Evolutionary conservation across 2,888 invertebrate genomes (phyloP).

Genomic region (Aphrophora alni): DNA sequence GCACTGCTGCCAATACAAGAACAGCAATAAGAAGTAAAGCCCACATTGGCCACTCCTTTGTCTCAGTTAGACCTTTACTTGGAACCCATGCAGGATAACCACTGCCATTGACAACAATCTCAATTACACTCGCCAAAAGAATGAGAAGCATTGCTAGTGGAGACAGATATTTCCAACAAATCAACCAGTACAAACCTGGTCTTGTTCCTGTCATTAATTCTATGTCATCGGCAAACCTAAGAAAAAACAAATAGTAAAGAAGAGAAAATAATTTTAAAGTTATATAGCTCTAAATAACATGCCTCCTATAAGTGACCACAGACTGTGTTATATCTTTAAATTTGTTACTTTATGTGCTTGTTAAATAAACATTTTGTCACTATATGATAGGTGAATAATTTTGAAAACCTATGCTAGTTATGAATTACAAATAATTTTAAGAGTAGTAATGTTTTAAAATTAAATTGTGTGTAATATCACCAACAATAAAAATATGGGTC

Average conservation of each 20-base stretch:
- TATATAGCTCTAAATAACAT: too few species aligned
- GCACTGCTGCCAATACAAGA: constrained; percentile 77
- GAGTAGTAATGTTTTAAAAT: too few species aligned
- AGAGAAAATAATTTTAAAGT: background rate
- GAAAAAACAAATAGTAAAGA: constrained; percentile 51
- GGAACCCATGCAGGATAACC: constrained; percentile 87
- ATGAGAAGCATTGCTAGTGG: constrained; percentile 89
- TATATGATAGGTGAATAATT: too few species aligned
- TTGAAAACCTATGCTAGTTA: too few species aligned
- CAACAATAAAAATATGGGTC: too few species aligned
- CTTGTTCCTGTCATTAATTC: constrained; percentile 93
- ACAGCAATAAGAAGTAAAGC: constrained; percentile 75
- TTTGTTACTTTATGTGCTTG: too few species aligned
- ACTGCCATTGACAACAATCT: constrained; percentile 79
- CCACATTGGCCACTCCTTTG: constrained; percentile 89
- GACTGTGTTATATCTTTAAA: too few species aligned
- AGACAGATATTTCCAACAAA: constrained; percentile 94
- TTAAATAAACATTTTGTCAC: too few species aligned
- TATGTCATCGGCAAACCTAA: constrained; percentile 90
- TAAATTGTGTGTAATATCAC: too few species aligned
- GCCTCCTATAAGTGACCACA: too few species aligned
- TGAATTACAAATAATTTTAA: too few species aligned
- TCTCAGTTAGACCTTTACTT: constrained; percentile 72
- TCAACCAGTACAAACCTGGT: constrained; percentile 88
- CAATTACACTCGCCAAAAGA: constrained; percentile 80